Percentiles rank a stretch among this genome's conserved stretches.
phyloP scores from a whole-genome alignment of 1,140 invertebrate genomes.

The Nomia melanderi region DNA sequence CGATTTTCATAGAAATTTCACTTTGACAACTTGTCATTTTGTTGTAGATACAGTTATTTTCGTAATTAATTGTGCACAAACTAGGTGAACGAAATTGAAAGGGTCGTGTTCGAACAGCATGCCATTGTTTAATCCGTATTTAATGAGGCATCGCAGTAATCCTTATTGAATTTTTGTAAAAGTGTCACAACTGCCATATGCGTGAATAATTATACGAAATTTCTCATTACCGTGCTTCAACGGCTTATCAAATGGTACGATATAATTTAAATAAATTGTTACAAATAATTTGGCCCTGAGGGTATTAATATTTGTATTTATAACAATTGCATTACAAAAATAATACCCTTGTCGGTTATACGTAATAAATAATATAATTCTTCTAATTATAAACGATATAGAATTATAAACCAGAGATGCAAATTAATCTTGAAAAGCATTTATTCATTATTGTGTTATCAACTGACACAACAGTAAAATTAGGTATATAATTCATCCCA shows the following conservation, averaged over 20 bases:
- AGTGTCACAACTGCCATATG: not conserved
- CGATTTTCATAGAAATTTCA: not conserved
- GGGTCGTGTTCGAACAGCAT: slow-evolving; percentile 3
- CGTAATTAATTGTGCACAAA: not conserved
- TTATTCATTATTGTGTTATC: too few relatives aligned
- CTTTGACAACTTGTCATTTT: not conserved
- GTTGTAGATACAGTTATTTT: too few relatives aligned
- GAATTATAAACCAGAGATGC: too few relatives aligned
- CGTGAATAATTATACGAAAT: not conserved
- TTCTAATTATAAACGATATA: too few relatives aligned
- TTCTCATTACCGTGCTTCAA: not conserved
- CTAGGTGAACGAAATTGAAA: slow-evolving; percentile 24
- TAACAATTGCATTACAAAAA: too few relatives aligned
- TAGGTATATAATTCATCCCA: too few relatives aligned
- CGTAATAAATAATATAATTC: too few relatives aligned
- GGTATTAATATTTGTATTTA: not conserved
- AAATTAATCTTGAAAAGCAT: too few relatives aligned
- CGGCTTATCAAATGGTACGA: not conserved
- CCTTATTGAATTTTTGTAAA: slow-evolving; percentile 33
- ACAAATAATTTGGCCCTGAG: not conserved
- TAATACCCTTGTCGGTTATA: too few relatives aligned
- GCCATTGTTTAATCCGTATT: slow-evolving; percentile 69
- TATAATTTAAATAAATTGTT: not conserved
- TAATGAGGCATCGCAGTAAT: slow-evolving; percentile 69
- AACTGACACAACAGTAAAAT: too few relatives aligned